These are phyloP conservation scores for Heliconius nattereri DNA, from an alignment of 1,140 invertebrate genomes.

Conservation along the genomic window DNA sequence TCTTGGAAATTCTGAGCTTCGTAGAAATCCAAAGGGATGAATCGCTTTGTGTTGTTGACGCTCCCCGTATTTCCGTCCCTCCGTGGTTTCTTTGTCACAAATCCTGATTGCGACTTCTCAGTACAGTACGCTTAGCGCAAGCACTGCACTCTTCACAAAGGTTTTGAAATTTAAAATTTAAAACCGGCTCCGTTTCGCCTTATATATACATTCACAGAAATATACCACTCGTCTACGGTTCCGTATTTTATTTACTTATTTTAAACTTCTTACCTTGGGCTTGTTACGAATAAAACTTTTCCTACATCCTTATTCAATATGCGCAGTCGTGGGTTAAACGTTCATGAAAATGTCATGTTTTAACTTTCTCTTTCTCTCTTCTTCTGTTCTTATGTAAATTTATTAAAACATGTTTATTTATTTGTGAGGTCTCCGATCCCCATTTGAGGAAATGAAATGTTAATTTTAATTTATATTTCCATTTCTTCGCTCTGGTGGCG, in stretches of 20 bases:
- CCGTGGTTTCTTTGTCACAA: slow-evolving; percentile 53
- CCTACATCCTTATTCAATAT: background rate
- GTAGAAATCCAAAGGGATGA: slow-evolving; percentile 51
- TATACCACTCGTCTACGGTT: slow-evolving; percentile 28
- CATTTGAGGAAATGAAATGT: no score
- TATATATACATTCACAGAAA: slow-evolving; percentile 39
- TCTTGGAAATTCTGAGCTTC: slow-evolving; percentile 40
- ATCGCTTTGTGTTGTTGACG: slow-evolving; percentile 58
- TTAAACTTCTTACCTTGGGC: background rate
- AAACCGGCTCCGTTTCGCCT: slow-evolving; percentile 45
- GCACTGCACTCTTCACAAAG: slow-evolving; percentile 42
- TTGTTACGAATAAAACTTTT: background rate
- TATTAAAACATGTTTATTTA: background rate
- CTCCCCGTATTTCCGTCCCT: slow-evolving; percentile 55
- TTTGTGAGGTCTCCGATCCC: background rate
- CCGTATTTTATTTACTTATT: slow-evolving; percentile 4
- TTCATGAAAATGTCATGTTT: background rate
- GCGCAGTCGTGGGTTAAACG: background rate
- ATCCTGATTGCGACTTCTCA: slow-evolving; percentile 50
- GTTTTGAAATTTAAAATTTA: slow-evolving; percentile 47
- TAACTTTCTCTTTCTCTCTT: background rate
- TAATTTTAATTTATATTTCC: no score
- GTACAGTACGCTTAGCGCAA: slow-evolving; percentile 45
- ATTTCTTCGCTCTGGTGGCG: no score
- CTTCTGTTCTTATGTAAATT: background rate